A percentile compares a stretch with the other conserved stretches of the same genome.
phyloP scores from a whole-genome alignment of 1,140 invertebrate species.

The Drosophila repleta region DNA sequence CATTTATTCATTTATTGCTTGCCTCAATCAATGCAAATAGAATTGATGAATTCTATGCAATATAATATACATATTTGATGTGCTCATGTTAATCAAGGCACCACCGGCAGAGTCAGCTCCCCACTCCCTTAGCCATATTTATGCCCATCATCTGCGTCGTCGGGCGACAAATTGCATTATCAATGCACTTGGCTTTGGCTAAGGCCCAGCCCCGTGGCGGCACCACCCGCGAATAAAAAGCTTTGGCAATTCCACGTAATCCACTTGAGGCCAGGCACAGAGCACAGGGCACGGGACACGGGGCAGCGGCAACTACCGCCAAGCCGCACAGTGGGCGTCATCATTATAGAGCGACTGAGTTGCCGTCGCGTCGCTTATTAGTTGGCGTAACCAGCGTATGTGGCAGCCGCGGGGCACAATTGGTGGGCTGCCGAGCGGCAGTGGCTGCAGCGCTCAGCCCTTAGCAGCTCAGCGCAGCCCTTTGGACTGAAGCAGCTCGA shows the following conservation, averaged over 20 bases:
- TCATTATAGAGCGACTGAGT: constrained; percentile 49
- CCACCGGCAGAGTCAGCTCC: background rate
- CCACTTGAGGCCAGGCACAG: constrained; percentile 55
- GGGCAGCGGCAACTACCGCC: constrained; percentile 1
- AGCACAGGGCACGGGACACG: too few species aligned
- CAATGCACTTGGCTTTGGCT: constrained; percentile 24
- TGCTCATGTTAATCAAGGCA: background rate
- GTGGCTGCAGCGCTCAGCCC: constrained; percentile 7
- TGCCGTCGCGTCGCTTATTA: constrained; percentile 55
- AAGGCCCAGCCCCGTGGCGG: constrained; percentile 1
- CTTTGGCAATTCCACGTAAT: constrained; percentile 50
- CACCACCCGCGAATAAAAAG: constrained; percentile 29
- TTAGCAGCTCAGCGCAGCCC: constrained; percentile 6
- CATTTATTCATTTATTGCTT: too few species aligned
- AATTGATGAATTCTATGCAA: background rate
- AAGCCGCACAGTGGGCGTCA: constrained; percentile 31
- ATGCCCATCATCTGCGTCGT: constrained; percentile 5
- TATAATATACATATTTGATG: constrained; percentile 2
- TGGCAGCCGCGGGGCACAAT: constrained; percentile 75
- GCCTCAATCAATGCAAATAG: too few species aligned
- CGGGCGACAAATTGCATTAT: constrained; percentile 50
- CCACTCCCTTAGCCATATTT: background rate
- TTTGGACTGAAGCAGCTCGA: constrained; percentile 5
- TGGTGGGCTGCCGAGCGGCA: constrained; percentile 57
- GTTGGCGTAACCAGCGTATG: constrained; percentile 67